phyloP scores from a whole-genome alignment of 2,888 invertebrate species.

The Eristalinus aeneus region DNA sequence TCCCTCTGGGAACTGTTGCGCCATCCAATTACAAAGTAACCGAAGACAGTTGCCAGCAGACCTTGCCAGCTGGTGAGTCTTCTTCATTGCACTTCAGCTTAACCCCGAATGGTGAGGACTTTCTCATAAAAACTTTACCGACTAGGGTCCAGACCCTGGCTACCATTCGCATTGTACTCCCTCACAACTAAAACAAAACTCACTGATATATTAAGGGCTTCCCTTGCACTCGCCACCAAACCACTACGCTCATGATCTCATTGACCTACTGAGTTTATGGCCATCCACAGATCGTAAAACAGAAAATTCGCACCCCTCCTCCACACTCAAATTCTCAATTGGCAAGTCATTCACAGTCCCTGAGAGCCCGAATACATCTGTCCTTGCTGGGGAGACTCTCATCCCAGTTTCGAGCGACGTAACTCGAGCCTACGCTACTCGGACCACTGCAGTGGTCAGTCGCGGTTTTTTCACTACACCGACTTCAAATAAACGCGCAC shows the following conservation, averaged over 20 bases:
- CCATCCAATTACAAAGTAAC: too few relatives aligned
- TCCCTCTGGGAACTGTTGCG: too few relatives aligned
- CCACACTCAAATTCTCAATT: neutral
- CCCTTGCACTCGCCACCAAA: neutral
- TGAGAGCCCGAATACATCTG: neutral
- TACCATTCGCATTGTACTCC: too few relatives aligned
- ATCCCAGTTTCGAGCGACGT: neutral
- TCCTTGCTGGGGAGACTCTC: neutral
- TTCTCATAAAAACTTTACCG: too few relatives aligned
- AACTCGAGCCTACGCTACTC: neutral
- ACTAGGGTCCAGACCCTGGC: too few relatives aligned
- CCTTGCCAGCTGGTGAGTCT: too few relatives aligned
- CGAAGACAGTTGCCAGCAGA: too few relatives aligned
- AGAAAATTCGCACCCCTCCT: neutral
- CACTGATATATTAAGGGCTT: neutral
- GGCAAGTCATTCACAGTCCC: neutral
- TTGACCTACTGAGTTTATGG: neutral
- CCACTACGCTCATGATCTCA: neutral
- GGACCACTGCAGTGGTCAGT: neutral
- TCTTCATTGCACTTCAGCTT: too few relatives aligned
- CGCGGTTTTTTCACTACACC: neutral
- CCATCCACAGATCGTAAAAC: neutral
- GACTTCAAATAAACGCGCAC: neutral
- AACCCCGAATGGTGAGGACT: too few relatives aligned
- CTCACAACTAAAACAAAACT: neutral